Percentiles rank a stretch among this genome's conserved stretches.
phyloP scores from a whole-genome alignment of 1,140 invertebrate species.

The Drosophila pectinifera region DNA sequence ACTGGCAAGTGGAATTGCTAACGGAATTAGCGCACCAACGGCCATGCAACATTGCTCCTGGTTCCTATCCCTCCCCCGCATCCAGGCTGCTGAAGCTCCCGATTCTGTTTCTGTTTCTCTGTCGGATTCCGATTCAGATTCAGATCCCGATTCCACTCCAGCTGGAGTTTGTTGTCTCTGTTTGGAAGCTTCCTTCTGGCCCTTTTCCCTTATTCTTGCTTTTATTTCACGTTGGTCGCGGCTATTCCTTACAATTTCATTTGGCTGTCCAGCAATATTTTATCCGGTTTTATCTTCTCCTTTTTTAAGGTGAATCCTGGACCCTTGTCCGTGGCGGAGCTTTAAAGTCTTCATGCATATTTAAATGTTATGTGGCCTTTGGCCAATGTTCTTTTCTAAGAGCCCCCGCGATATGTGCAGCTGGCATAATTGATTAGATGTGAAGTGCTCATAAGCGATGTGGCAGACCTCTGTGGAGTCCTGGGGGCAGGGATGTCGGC shows the following conservation, averaged over 20 bases:
- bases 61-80: conserved; percentile 22
- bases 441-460: conserved; percentile 73
- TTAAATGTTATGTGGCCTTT: conserved; percentile 81
- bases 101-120: conserved; percentile 13
- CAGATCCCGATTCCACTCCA: conserved; percentile 33
- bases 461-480: conserved; percentile 8
- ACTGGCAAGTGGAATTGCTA: conserved; percentile 70
- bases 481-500: background rate
- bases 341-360: conserved; percentile 77
- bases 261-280: conserved; percentile 35
- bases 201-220: conserved; percentile 12
- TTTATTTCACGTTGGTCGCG: conserved; percentile 40
- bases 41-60: conserved; percentile 47
- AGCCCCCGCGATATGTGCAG: conserved; percentile 63
- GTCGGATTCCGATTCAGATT: conserved; percentile 32
- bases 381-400: conserved; percentile 48
- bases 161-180: conserved; percentile 38
- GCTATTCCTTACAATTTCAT: conserved; percentile 65
- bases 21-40: conserved; percentile 78
- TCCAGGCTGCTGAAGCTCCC: conserved; percentile 4
- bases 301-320: background rate
- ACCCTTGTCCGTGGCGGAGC: conserved; percentile 15
- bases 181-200: conserved; percentile 14
- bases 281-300: conserved; percentile 16
- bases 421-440: conserved; percentile 81